These are phyloP conservation scores for Tribolium madens DNA, from an alignment of 1,140 invertebrate genomes.

Conservation along the genomic window DNA sequence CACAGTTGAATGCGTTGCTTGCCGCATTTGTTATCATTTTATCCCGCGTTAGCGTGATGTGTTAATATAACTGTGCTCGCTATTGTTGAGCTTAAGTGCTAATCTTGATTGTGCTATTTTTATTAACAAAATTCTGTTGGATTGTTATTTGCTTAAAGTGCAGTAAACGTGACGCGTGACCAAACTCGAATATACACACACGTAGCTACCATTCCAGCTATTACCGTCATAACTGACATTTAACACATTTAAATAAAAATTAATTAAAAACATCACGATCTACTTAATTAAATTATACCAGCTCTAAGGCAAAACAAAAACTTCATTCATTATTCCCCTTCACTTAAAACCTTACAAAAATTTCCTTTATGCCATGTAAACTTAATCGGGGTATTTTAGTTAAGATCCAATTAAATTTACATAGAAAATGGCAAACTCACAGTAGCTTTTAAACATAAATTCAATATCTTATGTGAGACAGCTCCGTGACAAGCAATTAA, in stretches of 20 bases:
- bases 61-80: constrained; percentile 36
- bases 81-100: constrained; percentile 43
- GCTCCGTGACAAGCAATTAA: neutral
- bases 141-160: constrained; percentile 38
- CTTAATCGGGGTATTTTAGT: neutral
- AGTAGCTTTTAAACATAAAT: neutral
- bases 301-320: neutral
- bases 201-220: neutral
- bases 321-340: constrained; percentile 4
- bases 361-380: constrained; percentile 7
- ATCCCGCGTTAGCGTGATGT: constrained; percentile 42
- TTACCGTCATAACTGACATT: constrained; percentile 5
- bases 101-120: constrained; percentile 44
- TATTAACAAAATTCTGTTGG: constrained; percentile 9
- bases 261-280: constrained; percentile 14
- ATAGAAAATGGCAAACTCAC: neutral
- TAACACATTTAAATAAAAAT: constrained; percentile 28
- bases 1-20: constrained; percentile 31
- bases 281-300: constrained; percentile 28
- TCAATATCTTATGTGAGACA: neutral
- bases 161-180: constrained; percentile 18
- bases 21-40: constrained; percentile 40
- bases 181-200: constrained; percentile 4
- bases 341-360: constrained; percentile 7
- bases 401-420: neutral